Conservation (phyloP, 2,113 vertebrate species). For the Willisornis vidua region DNA sequence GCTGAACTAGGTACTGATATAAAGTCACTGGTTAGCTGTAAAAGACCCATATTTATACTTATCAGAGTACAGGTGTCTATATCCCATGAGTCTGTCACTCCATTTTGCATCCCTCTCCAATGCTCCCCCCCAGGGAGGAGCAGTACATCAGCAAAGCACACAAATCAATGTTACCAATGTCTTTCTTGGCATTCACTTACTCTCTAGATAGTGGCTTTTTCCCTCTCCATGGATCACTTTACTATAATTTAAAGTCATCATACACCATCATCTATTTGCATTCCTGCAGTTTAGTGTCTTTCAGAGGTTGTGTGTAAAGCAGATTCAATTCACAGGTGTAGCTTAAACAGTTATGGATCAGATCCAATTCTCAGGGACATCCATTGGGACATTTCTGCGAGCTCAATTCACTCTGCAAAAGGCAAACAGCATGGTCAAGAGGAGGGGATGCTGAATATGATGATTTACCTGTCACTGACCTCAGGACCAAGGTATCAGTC, state of each 20-base stretch:
- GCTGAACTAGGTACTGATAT: background rate
- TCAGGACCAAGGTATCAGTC: background rate
- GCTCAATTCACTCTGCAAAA: background rate
- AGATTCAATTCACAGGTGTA: constrained; percentile 44
- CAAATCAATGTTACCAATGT: background rate
- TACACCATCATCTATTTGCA: constrained; percentile 50
- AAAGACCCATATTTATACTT: background rate
- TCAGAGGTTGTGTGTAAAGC: constrained; percentile 30
- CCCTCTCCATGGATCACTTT: constrained; percentile 24
- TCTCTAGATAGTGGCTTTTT: background rate
- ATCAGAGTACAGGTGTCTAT: background rate
- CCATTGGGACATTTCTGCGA: background rate
- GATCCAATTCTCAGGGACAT: constrained; percentile 24
- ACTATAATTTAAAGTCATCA: constrained; percentile 51
- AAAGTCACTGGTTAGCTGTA: background rate
- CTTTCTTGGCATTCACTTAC: background rate
- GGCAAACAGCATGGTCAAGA: background rate
- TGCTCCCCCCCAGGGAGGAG: background rate
- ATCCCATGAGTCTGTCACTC: background rate
- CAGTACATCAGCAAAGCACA: background rate
- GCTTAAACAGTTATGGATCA: constrained; percentile 29
- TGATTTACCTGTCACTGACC: constrained; percentile 14
- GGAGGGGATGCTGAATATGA: background rate
- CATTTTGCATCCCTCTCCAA: background rate
- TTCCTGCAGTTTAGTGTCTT: constrained; percentile 42